These are phyloP conservation scores for Erythrocercus mccallii DNA, from an alignment of 2,113 vertebrate species.

Conservation along the genomic window DNA sequence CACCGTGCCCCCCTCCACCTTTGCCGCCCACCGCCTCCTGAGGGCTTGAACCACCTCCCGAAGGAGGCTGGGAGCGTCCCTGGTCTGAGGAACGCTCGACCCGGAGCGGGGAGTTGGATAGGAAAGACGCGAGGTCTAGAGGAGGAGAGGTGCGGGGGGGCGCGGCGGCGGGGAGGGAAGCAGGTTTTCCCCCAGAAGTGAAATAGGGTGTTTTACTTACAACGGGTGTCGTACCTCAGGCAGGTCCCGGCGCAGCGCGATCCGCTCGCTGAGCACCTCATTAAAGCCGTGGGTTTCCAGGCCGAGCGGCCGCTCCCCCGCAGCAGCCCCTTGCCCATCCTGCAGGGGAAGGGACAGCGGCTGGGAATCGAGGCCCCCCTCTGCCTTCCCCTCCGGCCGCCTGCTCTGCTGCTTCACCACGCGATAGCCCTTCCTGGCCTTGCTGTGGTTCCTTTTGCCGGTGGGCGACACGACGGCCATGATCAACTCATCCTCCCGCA, in stretches of 20 bases:
- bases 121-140: neutral
- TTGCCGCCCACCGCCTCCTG: neutral
- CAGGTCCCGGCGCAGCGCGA: slow-evolving; percentile 73
- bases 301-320: slow-evolving; percentile 7
- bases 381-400: slow-evolving; percentile 27
- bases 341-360: slow-evolving; percentile 18
- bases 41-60: neutral
- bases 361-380: neutral
- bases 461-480: slow-evolving; percentile 68
- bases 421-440: slow-evolving; percentile 74
- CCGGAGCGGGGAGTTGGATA: neutral
- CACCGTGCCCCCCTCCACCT: neutral
- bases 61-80: neutral
- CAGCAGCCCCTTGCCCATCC: neutral
- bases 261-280: slow-evolving; percentile 68
- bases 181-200: neutral
- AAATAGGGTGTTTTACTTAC: slow-evolving; percentile 75
- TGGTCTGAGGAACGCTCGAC: neutral
- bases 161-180: neutral
- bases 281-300: slow-evolving; percentile 71
- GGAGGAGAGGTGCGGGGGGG: neutral
- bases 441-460: slow-evolving; percentile 64
- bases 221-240: slow-evolving; percentile 81
- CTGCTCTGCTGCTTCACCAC: slow-evolving; percentile 68
- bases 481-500: slow-evolving; percentile 85